phyloP scores from a whole-genome alignment of 2,113 vertebrate genomes.

The Gnathonemus echidnorhynchus region DNA sequence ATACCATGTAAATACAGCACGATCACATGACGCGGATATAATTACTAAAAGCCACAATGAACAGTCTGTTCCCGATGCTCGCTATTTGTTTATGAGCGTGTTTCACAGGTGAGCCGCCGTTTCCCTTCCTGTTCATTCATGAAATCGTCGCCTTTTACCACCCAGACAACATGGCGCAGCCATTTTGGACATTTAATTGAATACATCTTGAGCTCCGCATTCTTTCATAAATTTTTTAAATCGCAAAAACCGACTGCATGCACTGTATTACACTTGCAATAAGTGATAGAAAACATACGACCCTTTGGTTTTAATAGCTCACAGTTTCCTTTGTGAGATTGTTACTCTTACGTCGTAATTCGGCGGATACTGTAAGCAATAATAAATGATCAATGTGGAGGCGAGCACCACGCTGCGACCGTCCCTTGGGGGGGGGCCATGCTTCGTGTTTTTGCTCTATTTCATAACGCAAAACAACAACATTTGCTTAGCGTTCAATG shows the following conservation, averaged over 20 bases:
- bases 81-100: not conserved
- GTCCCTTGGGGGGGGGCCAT: not conserved
- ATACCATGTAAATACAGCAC: not conserved
- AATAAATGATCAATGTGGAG: not conserved
- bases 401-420: not conserved
- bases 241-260: not conserved
- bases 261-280: not conserved
- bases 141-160: conserved; percentile 55
- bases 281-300: not conserved
- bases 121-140: conserved; percentile 70
- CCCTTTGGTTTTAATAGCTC: not conserved
- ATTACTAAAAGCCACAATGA: not conserved
- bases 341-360: not conserved
- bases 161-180: conserved; percentile 75
- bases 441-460: not conserved
- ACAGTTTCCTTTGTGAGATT: not conserved
- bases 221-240: conserved; percentile 14
- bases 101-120: conserved; percentile 12
- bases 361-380: not conserved
- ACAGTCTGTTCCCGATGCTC: not conserved
- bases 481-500: not conserved
- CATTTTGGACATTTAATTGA: conserved; percentile 79
- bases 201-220: conserved; percentile 62
- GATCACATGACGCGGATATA: not conserved
- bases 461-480: not conserved